phyloP scores from a whole-genome alignment of 2,888 invertebrate species.

The Synergus japonicus region DNA sequence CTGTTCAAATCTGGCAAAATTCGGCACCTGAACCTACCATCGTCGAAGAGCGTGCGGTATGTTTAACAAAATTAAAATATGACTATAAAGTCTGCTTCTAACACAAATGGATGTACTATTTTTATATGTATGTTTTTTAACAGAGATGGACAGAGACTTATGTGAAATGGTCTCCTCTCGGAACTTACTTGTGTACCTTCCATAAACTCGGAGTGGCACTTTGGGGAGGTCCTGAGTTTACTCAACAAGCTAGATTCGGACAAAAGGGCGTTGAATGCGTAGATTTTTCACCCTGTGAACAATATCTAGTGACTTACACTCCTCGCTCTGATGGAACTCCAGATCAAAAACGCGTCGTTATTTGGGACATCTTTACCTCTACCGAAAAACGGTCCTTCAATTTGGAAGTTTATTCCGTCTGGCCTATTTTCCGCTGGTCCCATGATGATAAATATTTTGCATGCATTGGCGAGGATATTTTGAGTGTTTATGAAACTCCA shows the following conservation, averaged over 20 bases:
- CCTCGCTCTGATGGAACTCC: slow-evolving; percentile 85
- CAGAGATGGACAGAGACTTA: slow-evolving; percentile 98
- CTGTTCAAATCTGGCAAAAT: slow-evolving; percentile 93
- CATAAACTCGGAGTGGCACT: slow-evolving; percentile 96
- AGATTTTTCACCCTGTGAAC: slow-evolving; percentile 98
- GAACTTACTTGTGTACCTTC: slow-evolving; percentile 97
- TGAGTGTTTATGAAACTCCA: slow-evolving; percentile 97
- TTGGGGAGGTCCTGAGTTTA: slow-evolving; percentile 97
- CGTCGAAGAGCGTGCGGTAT: slow-evolving; percentile 89
- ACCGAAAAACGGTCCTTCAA: slow-evolving; percentile 94
- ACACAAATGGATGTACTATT: background rate
- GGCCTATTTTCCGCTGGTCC: slow-evolving; percentile 99
- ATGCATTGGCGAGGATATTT: slow-evolving; percentile 88
- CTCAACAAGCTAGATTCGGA: slow-evolving; percentile 93
- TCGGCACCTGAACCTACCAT: slow-evolving; percentile 90
- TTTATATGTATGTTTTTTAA: slow-evolving; percentile 48
- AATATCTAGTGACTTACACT: slow-evolving; percentile 96
- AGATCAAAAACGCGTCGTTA: slow-evolving; percentile 90
- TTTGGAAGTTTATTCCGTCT: slow-evolving; percentile 89
- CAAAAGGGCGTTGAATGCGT: slow-evolving; percentile 95
- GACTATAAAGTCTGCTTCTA: background rate
- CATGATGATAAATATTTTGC: slow-evolving; percentile 97
- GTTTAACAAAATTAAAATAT: slow-evolving; percentile 48
- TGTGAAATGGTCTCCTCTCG: slow-evolving; percentile 98
- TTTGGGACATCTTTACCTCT: slow-evolving; percentile 98